A percentile compares a stretch with the other conserved stretches of the same genome.
phyloP scores from a whole-genome alignment of 2,113 vertebrate species.

The Barbus barbus region DNA sequence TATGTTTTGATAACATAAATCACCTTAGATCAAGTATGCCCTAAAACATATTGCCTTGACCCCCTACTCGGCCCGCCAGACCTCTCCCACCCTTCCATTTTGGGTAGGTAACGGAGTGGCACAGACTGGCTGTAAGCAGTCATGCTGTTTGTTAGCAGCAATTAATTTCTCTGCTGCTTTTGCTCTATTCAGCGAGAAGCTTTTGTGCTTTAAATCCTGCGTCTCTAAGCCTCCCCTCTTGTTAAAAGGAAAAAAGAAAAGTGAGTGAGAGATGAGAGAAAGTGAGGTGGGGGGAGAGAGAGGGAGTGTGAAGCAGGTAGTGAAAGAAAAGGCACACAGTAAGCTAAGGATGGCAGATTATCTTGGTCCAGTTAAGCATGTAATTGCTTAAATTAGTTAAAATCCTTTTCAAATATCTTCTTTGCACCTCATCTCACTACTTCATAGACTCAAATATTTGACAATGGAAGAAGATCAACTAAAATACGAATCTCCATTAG shows the following conservation, averaged over 20 bases:
- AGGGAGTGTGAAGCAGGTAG: slow-evolving; percentile 56
- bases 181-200: slow-evolving; percentile 91
- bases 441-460: slow-evolving; percentile 99
- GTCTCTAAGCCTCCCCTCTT: slow-evolving; percentile 92
- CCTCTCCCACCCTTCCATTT: slow-evolving; percentile 75
- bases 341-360: slow-evolving; percentile 97
- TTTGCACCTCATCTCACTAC: slow-evolving; percentile 99
- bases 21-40: slow-evolving; percentile 59
- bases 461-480: slow-evolving; percentile 99
- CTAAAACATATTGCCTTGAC: slow-evolving; percentile 57
- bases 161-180: slow-evolving; percentile 99
- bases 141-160: slow-evolving; percentile 99
- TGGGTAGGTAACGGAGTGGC: slow-evolving; percentile 89
- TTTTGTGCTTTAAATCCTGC: slow-evolving; percentile 99
- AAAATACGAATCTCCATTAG: slow-evolving; percentile 87
- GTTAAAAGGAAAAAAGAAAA: slow-evolving; percentile 69
- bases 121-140: slow-evolving; percentile 95
- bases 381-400: slow-evolving; percentile 99
- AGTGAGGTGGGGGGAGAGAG: slow-evolving; percentile 25
- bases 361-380: slow-evolving; percentile 99
- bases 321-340: slow-evolving; percentile 66
- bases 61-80: slow-evolving; percentile 59
- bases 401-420: slow-evolving; percentile 99
- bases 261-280: slow-evolving; percentile 44
- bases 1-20: slow-evolving; percentile 61